Evolutionary conservation across 1,140 invertebrate species (phyloP), one percentile per base, ranked within the genome.

Genomic region (Sarcophaga bullata): DNA sequence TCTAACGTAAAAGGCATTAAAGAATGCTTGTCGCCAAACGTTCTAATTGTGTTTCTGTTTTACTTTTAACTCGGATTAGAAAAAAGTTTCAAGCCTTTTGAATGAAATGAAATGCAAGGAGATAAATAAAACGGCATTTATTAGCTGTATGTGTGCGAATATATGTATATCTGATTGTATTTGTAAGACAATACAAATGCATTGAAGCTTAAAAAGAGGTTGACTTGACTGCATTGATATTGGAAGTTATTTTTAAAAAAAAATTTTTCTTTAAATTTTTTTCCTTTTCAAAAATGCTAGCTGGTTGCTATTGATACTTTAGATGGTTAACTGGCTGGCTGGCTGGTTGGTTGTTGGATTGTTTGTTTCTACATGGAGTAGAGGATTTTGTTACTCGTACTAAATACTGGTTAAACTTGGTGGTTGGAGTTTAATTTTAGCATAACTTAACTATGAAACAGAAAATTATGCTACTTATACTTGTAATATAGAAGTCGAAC

Each of bases 331-430:
- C 62, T 68, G 19, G 6, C 19, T 19, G 17, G 62, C 19, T 19
- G 52, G 52, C 11, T 58, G 54, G 13, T 3, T 58, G 54, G 54
- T 3, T 58, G 54, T 13, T 4, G 15, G 54, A 13, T 5, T 13
- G 54, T n/a, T 58, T 58, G 54, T 58, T 58, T 58, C 13, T 13
- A 58, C 15, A n/a, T 19, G 7, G 4, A 25, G 10, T 25, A 25
- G 19, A 68, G 19, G 62, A 68, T 68, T 68, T 68, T 19, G 62
- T 68, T 68, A 68, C 62, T 68, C 19, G 62, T 68, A 68, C 62
- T 68, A 68, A 68, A 68, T 68, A 68, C 62, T 68, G 62, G 62
- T 68, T 68, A 68, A 68, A 68, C 62, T 68, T 68, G 62, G 62
- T 68, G 62, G 62, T 68, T 68, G 62, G 62, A 19, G 62, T 68